Base-by-base conservation (phyloP, 2,888 invertebrate species). In the Lepas anatifera region DNA sequence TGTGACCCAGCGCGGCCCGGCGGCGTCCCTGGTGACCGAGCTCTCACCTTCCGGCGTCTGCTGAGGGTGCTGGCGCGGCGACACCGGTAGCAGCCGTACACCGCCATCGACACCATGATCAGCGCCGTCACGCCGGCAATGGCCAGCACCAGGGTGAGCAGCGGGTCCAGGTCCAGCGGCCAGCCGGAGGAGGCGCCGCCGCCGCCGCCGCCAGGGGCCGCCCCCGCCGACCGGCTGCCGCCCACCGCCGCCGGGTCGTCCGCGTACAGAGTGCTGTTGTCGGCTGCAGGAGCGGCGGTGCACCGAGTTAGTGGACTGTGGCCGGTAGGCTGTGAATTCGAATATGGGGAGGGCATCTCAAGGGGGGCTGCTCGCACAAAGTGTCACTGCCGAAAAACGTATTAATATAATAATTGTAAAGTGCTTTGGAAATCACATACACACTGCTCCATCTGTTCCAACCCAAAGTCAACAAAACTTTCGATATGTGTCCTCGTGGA, bases 51-150 rank as follows among this genome's bases (percentile, higher is more conserved):
- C 13, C 69, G 7, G 29, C 22, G 58, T n/a, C 16, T 27, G 29
- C 22, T 22, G 22, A 16, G 22, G 11, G 35, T 37, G 39, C 48
- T 32, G n/a, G 29, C 52, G 27, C 32, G 46, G 35, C 58, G 37
- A 35, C 27, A 69, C 27, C 22, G 50, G 39, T 37, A 67, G 50
- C 64, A 69, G 48, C 69, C 69, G 27, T 67, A 69, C 27, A 69
- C 10, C 22, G 64, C 66, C 37, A 69, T 39, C 48, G 35, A 46
- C 13, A 46, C 16, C 48, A 69, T 50, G 43, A 66, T 66, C 67
- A 69, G 50, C 25, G 39, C 43, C 48, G 64, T 64, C 10, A 46
- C 69, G 11, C 48, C 50, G 46, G 66, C 69, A 16, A 66, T 67
- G 66, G 66, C 64, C 37, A 37, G n/a, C 46, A 69, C 63, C 46